phyloP scores from a whole-genome alignment of 2,113 vertebrate genomes.

The Deroptyus accipitrinus region DNA sequence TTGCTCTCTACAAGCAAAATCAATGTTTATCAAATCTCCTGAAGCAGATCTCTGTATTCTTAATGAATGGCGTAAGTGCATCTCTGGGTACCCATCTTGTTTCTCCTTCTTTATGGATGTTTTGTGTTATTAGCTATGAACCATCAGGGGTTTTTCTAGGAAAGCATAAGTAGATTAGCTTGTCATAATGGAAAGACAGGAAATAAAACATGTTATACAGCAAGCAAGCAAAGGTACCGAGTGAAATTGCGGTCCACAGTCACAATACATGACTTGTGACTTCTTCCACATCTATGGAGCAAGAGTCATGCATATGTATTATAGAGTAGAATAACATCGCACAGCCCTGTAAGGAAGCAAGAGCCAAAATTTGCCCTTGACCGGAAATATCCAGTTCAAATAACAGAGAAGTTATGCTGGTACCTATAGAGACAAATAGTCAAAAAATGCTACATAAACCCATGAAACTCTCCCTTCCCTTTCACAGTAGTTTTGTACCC shows the following conservation, averaged over 20 bases:
- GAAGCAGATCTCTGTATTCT: slow-evolving; percentile 20
- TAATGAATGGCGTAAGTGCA: not conserved
- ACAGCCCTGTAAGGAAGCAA: not conserved
- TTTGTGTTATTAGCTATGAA: not conserved
- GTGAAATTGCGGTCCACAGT: not conserved
- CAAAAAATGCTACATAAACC: not conserved
- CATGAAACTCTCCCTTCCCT: not conserved
- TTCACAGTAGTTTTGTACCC: not conserved
- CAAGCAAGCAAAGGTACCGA: not conserved
- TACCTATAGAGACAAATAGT: not conserved
- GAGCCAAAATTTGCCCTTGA: not conserved
- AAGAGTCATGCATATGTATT: not conserved
- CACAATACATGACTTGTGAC: not conserved
- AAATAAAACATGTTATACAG: not conserved
- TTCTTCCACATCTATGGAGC: not conserved
- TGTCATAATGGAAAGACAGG: not conserved
- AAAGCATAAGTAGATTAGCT: not conserved
- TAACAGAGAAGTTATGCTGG: not conserved
- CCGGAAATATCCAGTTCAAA: not conserved
- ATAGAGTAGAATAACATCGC: not conserved
- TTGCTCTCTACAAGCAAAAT: not conserved
- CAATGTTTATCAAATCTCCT: slow-evolving; percentile 35
- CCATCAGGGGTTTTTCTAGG: not conserved
- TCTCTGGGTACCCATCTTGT: not conserved
- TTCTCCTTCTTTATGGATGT: not conserved